phyloP scores from a whole-genome alignment of 2,888 invertebrate genomes.

The Blastobasis lacticolella region DNA sequence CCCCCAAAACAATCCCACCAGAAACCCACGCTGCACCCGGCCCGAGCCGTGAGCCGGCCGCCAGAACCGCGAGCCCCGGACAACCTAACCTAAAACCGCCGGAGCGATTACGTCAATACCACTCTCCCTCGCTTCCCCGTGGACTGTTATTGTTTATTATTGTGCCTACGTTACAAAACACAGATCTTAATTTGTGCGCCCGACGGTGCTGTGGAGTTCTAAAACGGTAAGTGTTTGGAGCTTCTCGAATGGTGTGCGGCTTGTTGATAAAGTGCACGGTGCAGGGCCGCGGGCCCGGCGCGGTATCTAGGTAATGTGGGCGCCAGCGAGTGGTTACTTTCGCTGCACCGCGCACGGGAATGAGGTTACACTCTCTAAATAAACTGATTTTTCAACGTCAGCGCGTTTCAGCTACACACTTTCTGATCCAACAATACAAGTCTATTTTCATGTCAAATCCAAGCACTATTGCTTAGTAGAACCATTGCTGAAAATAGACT shows the following conservation, averaged over 20 bases:
- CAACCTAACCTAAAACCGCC: conserved; percentile 31
- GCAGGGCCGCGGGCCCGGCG: conserved; percentile 22
- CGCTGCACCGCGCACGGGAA: conserved; percentile 44
- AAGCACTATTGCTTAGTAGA: too few species aligned
- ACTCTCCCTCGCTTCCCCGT: conserved; percentile 22
- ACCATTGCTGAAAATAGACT: too few species aligned
- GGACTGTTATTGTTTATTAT: conserved; percentile 47
- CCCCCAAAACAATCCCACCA: conserved; percentile 49
- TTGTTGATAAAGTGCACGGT: conserved; percentile 6
- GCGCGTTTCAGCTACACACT: conserved; percentile 22
- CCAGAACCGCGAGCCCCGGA: conserved; percentile 20
- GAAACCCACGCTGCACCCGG: conserved; percentile 27
- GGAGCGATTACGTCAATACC: conserved; percentile 42
- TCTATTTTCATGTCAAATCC: too few species aligned
- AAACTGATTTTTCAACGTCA: conserved; percentile 49
- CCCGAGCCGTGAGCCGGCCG: conserved; percentile 20
- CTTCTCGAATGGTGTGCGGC: conserved; percentile 20
- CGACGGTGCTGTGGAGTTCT: conserved; percentile 27
- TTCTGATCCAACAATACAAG: not conserved
- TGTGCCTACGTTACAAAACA: conserved; percentile 17
- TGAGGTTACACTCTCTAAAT: conserved; percentile 59
- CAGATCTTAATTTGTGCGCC: conserved; percentile 32
- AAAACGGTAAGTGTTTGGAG: conserved; percentile 45
- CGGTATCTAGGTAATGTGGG: conserved; percentile 38
- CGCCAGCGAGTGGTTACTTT: conserved; percentile 44